Evolutionary conservation across 2,113 vertebrate species (phyloP), one percentile per base, ranked within the genome.

Genomic region (Osmerus eperlanus): DNA sequence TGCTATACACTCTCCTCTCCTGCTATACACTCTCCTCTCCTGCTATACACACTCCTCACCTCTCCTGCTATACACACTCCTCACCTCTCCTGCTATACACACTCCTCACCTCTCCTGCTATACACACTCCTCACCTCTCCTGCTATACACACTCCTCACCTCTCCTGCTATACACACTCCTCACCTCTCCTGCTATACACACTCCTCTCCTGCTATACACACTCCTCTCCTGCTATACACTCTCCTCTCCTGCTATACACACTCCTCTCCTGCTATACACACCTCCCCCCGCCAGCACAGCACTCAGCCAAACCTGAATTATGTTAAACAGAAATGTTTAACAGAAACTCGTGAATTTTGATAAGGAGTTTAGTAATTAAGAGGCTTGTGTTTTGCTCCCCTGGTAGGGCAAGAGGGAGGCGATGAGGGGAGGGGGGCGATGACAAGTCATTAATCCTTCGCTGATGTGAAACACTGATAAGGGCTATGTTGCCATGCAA

Each of bases 281-380:
- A 2, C 29, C 32, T 18, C 32, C 8, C 25, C 9, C 21, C 14
- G 62, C 29, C 62, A 64, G 62, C 28, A 64, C 9, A 36, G 32
- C 32, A 36, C 21, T 13, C 3, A 9, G 13, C 5, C 53, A 68
- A 58, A 58, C 55, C 55, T 36, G 13, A 28, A 47, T 21, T 28
- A 28, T 28, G 25, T 28, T 36, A 21, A 60, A 55, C 12, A 23
- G 25, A 41, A 36, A 19, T 4, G 32, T 56, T n/a, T 32, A 41
- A 60, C 21, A 18, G 47, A 53, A 67, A 28, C 18, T 9, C 12
- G 15, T 59, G 55, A 59, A 59, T 58, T 41, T 28, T 14, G n/a
- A 41, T 60, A 56, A 58, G 55, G 25, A 58, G 52, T 69, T 59
- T 36, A 58, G 67, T 79, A 77, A 78, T 86, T 79, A 77, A 72